Evolutionary conservation across 2,797 vertebrate genomes (phyloP), one percentile per base, ranked within the genome.

Genomic region (Astyanax mexicanus): DNA sequence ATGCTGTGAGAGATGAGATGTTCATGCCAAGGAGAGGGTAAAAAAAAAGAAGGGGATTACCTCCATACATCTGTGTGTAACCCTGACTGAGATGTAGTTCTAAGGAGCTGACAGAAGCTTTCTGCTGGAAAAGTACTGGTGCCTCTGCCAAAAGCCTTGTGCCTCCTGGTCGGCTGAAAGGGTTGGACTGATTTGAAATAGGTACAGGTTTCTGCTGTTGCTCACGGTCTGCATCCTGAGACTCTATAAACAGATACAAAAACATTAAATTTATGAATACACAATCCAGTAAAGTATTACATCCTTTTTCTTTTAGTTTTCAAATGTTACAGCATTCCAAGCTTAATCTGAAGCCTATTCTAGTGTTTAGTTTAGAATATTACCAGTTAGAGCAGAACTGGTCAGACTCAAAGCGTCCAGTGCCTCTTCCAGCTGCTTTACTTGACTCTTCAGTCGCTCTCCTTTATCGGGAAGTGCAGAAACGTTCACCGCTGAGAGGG

Each of bases 401-500:
- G 86, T 80, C 77, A 98, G 83, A 69, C 86, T 91, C 29, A 98
- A 86, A 61, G 92, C 87, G n/a, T 89, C 70, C 44, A 99, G 91
- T 0, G 92, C 90, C 0, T 92, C 93, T 87, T 98, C 95, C 83
- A 98, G 87, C 66, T 94, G 93, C 75, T 92, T 93, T 45, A 98
- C 95, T 88, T 98, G 96, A 68, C 87, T 92, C 84, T 89, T 86
- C 86, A 99, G 78, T 80, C 95, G 91, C 77, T 96, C 88, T 1
- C 98, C 97, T 89, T 96, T 96, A 85, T 99, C 98, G 12, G 98
- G 97, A 68, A 99, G 91, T 45, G 90, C 90, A 7, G 92, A 91
- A 49, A 96, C 19, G 15, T 99, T 97, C 83, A 98, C 95, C 0
- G 61, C 81, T 5, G 94, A 93, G 85, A 99, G 79, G 0, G 92